A percentile compares a stretch with the other conserved stretches of the same genome.
Evolutionary conservation across 1,140 invertebrate species (phyloP).

Genomic region (Trichonephila clavipes): DNA sequence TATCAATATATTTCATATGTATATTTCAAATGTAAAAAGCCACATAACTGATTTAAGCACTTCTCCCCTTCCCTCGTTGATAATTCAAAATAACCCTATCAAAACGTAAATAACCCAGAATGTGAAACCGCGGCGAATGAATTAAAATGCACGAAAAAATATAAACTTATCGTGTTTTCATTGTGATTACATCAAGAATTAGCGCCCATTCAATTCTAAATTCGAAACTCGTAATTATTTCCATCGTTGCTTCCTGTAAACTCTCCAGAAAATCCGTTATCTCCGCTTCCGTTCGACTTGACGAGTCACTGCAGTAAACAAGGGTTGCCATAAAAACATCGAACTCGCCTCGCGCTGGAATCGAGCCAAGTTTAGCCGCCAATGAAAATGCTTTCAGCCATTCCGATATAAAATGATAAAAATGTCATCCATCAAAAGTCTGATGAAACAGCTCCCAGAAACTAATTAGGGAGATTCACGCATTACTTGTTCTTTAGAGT

Average conservation of each 20-base stretch:
- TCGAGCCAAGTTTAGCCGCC: conserved; percentile 38
- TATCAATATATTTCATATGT: no score
- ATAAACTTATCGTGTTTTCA: not conserved
- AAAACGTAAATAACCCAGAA: not conserved
- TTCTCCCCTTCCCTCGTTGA: no score
- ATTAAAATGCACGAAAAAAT: not conserved
- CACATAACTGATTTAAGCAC: no score
- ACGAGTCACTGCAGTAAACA: conserved; percentile 71
- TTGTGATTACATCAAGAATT: conserved; percentile 9
- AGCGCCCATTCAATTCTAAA: conserved; percentile 3
- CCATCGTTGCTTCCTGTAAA: conserved; percentile 44
- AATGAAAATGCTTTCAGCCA: not conserved
- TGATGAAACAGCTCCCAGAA: conserved; percentile 24
- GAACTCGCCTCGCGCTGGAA: conserved; percentile 46
- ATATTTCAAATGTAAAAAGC: no score
- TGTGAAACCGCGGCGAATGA: not conserved
- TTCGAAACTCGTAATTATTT: conserved; percentile 36
- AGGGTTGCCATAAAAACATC: conserved; percentile 65
- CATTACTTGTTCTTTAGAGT: not conserved
- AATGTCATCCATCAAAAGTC: conserved; percentile 31
- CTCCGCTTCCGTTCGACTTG: conserved; percentile 64
- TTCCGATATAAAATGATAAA: conserved; percentile 19
- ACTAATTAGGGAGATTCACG: not conserved
- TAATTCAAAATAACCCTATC: no score
- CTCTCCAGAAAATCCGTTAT: conserved; percentile 70